Evolutionary conservation across 1,140 invertebrate species (phyloP).

Genomic region (Ephestia elutella): DNA sequence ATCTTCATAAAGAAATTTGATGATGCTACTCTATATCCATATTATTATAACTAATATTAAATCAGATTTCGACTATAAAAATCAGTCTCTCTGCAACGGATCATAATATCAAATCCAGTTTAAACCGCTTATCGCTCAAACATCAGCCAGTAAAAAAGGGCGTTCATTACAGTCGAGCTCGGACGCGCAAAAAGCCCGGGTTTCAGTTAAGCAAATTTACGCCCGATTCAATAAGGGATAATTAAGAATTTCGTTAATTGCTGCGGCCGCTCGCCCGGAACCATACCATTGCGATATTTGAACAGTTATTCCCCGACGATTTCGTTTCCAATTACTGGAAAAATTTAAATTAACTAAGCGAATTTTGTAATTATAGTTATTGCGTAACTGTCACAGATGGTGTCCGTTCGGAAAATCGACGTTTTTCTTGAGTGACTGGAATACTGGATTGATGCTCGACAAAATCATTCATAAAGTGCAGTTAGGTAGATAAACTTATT

Average conservation of each 20-base stretch:
- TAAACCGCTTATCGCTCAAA: neutral
- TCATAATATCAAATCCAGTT: neutral
- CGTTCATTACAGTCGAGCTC: conserved; percentile 2
- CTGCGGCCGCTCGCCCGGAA: conserved; percentile 20
- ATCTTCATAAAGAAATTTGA: too few relatives aligned
- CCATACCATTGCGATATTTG: conserved; percentile 26
- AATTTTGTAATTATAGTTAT: too few relatives aligned
- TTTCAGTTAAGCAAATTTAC: conserved; percentile 24
- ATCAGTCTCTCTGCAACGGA: neutral
- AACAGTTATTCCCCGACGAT: neutral
- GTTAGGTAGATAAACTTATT: too few relatives aligned
- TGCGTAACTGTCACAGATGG: too few relatives aligned
- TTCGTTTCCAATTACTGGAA: conserved; percentile 11
- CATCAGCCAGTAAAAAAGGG: conserved; percentile 16
- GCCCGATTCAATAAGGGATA: conserved; percentile 29
- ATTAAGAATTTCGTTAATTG: conserved; percentile 41
- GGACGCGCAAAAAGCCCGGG: neutral
- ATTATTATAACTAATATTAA: too few relatives aligned
- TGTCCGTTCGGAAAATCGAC: too few relatives aligned
- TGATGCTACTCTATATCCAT: too few relatives aligned
- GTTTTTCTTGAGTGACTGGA: too few relatives aligned
- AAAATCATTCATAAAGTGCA: too few relatives aligned
- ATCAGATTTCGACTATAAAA: too few relatives aligned
- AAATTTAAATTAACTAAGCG: neutral
- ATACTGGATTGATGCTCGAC: too few relatives aligned